Evolutionary conservation across 2,113 vertebrate species (phyloP).

Genomic region (Opisthocomus hoazin): DNA sequence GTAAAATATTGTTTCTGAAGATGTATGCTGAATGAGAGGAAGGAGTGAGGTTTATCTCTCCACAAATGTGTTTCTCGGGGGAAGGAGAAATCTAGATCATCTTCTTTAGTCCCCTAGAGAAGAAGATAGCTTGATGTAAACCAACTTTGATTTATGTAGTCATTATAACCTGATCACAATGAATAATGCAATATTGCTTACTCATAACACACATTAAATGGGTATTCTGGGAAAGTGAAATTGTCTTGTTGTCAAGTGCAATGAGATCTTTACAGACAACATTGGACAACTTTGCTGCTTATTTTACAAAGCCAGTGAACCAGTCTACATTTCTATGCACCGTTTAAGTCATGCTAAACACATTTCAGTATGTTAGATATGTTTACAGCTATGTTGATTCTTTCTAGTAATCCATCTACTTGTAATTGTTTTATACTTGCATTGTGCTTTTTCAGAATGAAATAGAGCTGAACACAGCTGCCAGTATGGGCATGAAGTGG

Average conservation of each 20-base stretch:
- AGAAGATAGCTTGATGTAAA: background rate
- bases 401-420: background rate
- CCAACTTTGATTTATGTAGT: background rate
- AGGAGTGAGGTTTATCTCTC: background rate
- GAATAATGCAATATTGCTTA: background rate
- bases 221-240: background rate
- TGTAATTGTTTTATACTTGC: background rate
- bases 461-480: background rate
- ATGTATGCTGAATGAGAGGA: background rate
- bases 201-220: background rate
- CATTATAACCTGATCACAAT: background rate
- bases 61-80: background rate
- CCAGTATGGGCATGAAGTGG: background rate
- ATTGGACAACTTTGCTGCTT: background rate
- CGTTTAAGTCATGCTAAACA: background rate
- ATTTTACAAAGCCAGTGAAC: background rate
- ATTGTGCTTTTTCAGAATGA: background rate
- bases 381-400: background rate
- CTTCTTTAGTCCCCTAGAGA: background rate
- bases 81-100: background rate
- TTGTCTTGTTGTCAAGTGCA: background rate
- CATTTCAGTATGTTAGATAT: background rate
- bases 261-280: background rate
- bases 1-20: background rate
- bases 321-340: background rate